Conservation (phyloP, 2,797 vertebrate species). For the Aldrovandia affinis region DNA sequence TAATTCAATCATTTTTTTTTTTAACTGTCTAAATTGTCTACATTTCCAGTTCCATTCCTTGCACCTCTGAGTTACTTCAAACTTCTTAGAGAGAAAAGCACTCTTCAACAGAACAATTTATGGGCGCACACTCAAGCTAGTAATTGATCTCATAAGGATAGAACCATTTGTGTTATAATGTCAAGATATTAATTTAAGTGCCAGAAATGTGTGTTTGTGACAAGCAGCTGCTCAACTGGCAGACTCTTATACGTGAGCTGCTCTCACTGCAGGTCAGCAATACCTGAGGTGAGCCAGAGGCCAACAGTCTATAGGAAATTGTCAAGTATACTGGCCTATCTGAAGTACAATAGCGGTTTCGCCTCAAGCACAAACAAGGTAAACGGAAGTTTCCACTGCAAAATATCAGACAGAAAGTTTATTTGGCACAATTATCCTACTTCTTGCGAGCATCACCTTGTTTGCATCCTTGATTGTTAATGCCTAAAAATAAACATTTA, state of each 20-base stretch:
- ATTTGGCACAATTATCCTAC: no score
- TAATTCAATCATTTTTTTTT: constrained; percentile 59
- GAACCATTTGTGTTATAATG: no score
- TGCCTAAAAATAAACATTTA: no score
- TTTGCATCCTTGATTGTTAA: no score
- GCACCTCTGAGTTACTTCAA: constrained; percentile 51
- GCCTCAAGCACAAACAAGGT: neutral
- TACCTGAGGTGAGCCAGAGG: neutral
- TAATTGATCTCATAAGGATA: no score
- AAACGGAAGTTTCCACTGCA: no score
- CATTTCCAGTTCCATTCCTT: constrained; percentile 41
- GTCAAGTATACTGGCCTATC: neutral
- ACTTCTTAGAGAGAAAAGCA: constrained; percentile 51
- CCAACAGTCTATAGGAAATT: neutral
- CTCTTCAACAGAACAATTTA: constrained; percentile 30
- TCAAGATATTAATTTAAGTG: no score
- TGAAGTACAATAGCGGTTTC: neutral
- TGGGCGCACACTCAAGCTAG: neutral
- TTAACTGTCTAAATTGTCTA: constrained; percentile 51
- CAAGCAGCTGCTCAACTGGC: constrained; percentile 15
- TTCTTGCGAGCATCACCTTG: no score
- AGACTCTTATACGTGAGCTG: neutral
- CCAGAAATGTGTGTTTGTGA: constrained; percentile 26
- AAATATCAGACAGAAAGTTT: no score
- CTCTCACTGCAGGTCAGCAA: neutral